phyloP scores from a whole-genome alignment of 2,888 invertebrate species.

The Tetranychus truncatus region DNA sequence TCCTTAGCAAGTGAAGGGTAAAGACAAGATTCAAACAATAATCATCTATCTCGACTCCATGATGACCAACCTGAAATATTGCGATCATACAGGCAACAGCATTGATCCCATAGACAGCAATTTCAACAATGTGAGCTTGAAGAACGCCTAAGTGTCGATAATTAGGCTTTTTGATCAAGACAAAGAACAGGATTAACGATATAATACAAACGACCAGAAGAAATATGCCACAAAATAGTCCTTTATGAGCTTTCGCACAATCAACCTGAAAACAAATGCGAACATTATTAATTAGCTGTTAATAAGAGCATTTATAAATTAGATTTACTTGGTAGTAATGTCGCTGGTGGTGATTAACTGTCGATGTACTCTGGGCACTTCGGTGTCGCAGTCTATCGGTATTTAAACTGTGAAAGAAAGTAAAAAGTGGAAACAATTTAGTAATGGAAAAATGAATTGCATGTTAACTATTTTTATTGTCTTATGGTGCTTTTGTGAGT shows the following conservation, averaged over 20 bases:
- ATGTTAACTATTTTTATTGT: too few relatives aligned
- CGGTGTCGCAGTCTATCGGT: slow-evolving; percentile 12
- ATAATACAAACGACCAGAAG: slow-evolving; percentile 74
- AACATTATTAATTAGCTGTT: neutral
- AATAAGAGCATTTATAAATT: neutral
- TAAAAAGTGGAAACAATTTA: neutral
- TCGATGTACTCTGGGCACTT: slow-evolving; percentile 14
- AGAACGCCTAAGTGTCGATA: slow-evolving; percentile 63
- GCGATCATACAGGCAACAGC: slow-evolving; percentile 68
- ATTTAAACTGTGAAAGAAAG: slow-evolving; percentile 3
- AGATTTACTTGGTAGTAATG: slow-evolving; percentile 21
- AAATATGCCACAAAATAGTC: slow-evolving; percentile 70
- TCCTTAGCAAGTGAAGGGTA: too few relatives aligned
- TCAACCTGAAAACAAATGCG: slow-evolving; percentile 45
- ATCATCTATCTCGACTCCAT: neutral
- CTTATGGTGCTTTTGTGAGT: too few relatives aligned
- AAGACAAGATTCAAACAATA: too few relatives aligned
- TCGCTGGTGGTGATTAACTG: slow-evolving; percentile 54
- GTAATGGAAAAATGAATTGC: neutral
- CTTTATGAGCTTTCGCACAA: slow-evolving; percentile 79
- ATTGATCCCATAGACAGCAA: slow-evolving; percentile 64
- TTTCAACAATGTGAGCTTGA: slow-evolving; percentile 71
- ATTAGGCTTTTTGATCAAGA: slow-evolving; percentile 50
- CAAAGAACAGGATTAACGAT: slow-evolving; percentile 73
- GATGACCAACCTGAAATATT: slow-evolving; percentile 48